phyloP scores from a whole-genome alignment of 2,113 vertebrate genomes.

The Crotalus horridus region DNA sequence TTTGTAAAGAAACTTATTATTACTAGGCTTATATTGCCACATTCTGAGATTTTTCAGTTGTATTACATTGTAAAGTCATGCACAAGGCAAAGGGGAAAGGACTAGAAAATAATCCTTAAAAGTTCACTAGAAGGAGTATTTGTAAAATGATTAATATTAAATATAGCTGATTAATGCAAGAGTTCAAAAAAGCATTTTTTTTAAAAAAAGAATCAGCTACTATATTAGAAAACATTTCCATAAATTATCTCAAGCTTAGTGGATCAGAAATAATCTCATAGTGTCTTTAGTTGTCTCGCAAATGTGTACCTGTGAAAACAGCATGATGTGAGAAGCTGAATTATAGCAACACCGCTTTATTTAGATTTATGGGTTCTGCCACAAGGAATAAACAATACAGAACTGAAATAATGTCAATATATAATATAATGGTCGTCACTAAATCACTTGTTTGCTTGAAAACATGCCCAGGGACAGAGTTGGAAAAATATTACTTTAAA shows the following conservation, averaged over 20 bases:
- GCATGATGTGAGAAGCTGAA: not conserved
- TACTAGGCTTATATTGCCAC: not conserved
- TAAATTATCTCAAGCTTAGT: not conserved
- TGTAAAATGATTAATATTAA: not conserved
- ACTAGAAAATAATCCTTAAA: not conserved
- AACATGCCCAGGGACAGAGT: not conserved
- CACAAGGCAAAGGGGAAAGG: no score
- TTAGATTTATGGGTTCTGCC: not conserved
- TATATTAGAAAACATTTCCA: constrained; percentile 1
- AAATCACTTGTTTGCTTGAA: not conserved
- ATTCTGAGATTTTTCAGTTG: not conserved
- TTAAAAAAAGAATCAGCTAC: not conserved
- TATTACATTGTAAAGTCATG: not conserved
- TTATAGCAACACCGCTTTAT: not conserved
- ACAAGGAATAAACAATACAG: not conserved
- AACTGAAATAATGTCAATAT: not conserved
- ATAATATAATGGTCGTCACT: not conserved
- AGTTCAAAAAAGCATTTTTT: not conserved
- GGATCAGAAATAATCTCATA: not conserved
- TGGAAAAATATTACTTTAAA: not conserved
- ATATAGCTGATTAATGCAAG: not conserved
- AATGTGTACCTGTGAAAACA: not conserved
- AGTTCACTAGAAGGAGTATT: not conserved
- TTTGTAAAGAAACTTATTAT: not conserved
- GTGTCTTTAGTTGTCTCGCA: not conserved